A percentile compares a stretch with the other conserved stretches of the same genome.
Evolutionary conservation across 2,113 vertebrate genomes (phyloP).

Genomic region (Pseudopipra pipra): DNA sequence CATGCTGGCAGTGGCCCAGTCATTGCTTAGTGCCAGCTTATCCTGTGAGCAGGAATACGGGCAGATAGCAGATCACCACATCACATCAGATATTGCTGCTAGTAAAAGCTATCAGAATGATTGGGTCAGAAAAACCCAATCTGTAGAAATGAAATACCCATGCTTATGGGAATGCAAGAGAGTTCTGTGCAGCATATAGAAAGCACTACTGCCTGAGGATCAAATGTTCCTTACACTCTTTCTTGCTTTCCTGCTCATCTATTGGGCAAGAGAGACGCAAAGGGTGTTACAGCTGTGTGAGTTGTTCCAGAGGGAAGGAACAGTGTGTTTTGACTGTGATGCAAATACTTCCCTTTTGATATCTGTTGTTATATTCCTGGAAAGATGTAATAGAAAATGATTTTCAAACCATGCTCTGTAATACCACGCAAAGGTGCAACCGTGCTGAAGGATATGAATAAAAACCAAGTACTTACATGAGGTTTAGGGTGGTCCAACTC

Average conservation of each 20-base stretch:
- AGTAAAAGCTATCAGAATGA: neutral
- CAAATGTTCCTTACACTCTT: neutral
- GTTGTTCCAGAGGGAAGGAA: neutral
- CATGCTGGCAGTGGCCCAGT: neutral
- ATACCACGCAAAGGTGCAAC: neutral
- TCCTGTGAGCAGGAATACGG: neutral
- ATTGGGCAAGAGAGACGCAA: neutral
- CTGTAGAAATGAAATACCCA: fast-evolving
- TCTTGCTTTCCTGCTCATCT: neutral
- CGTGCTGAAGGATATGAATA: neutral
- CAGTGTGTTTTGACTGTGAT: neutral
- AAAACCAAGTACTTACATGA: neutral
- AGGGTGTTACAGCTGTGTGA: neutral
- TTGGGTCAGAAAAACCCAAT: neutral
- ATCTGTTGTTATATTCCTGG: neutral
- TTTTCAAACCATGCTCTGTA: neutral
- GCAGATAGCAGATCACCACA: neutral
- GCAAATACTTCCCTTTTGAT: neutral
- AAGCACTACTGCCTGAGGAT: neutral
- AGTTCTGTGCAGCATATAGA: neutral
- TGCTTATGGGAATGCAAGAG: neutral
- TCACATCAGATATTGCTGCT: neutral
- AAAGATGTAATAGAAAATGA: neutral
- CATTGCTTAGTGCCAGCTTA: neutral
- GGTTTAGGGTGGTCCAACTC: neutral